phyloP scores from a whole-genome alignment of 2,797 vertebrate genomes.

The Ctenopoma multispine region DNA sequence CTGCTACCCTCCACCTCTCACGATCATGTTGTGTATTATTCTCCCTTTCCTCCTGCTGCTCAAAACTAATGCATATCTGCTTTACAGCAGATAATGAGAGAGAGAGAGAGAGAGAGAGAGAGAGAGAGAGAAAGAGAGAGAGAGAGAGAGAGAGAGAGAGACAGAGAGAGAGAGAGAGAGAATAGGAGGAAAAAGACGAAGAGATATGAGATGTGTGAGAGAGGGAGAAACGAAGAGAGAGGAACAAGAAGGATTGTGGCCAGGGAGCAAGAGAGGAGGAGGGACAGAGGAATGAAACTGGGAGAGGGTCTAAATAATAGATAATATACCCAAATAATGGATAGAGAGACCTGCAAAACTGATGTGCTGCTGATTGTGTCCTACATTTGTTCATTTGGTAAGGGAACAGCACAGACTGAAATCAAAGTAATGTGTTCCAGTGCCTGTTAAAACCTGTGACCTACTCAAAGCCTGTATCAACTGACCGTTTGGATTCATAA shows the following conservation, averaged over 20 bases:
- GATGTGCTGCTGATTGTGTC: conserved; percentile 50
- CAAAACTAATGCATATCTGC: conserved; percentile 74
- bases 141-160: too few species aligned
- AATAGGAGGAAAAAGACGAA: neutral
- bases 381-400: conserved; percentile 56
- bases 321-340: conserved; percentile 70
- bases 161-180: conserved; percentile 21
- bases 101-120: too few species aligned
- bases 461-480: neutral
- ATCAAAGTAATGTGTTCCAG: conserved; percentile 3
- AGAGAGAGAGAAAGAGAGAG: too few species aligned
- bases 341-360: conserved; percentile 39
- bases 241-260: conserved; percentile 19
- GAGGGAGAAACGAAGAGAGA: conserved; percentile 22
- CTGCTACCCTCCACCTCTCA: conserved; percentile 64
- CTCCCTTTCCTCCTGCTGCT: conserved; percentile 50
- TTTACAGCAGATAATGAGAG: conserved; percentile 64
- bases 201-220: conserved; percentile 37
- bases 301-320: conserved; percentile 67
- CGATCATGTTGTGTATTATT: conserved; percentile 72
- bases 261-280: conserved; percentile 13
- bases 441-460: neutral
- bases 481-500: neutral
- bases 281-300: conserved; percentile 37
- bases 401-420: conserved; percentile 36